These are phyloP conservation scores for Channa argus DNA, from an alignment of 2,113 vertebrate genomes.

Conservation along the genomic window DNA sequence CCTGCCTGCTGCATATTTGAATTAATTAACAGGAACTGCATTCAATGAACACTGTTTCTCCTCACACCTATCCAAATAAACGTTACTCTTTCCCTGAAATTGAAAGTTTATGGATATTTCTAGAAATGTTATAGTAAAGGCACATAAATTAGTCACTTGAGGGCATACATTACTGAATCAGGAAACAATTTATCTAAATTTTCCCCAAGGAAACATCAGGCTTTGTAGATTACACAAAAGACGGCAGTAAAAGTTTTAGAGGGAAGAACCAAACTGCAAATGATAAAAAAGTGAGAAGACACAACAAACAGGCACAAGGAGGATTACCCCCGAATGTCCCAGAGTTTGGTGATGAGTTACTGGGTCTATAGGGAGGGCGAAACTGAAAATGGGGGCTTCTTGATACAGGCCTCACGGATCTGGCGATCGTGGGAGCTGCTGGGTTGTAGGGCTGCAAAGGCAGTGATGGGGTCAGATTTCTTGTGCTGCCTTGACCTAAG, in stretches of 20 bases:
- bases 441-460: constrained; percentile 59
- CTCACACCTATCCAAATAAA: no score
- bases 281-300: not conserved
- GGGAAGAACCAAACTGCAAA: no score
- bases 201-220: not conserved
- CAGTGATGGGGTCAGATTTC: constrained; percentile 46
- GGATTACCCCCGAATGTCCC: constrained; percentile 77
- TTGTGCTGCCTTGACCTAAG: constrained; percentile 73
- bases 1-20: no score
- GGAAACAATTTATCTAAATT: not conserved
- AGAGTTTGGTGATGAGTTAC: constrained; percentile 57
- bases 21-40: no score
- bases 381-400: constrained; percentile 57
- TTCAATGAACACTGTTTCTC: no score
- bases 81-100: no score
- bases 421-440: constrained; percentile 27
- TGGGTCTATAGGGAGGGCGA: constrained; percentile 65
- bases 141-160: no score
- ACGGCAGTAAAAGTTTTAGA: no score
- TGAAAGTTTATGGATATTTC: no score
- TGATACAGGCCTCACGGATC: constrained; percentile 57
- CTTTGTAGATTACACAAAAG: no score
- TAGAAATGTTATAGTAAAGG: no score
- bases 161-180: not conserved
- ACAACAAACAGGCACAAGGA: constrained; percentile 13